These are phyloP conservation scores for Cynoglossus semilaevis DNA, from an alignment of 2,113 vertebrate genomes.

Conservation along the genomic window DNA sequence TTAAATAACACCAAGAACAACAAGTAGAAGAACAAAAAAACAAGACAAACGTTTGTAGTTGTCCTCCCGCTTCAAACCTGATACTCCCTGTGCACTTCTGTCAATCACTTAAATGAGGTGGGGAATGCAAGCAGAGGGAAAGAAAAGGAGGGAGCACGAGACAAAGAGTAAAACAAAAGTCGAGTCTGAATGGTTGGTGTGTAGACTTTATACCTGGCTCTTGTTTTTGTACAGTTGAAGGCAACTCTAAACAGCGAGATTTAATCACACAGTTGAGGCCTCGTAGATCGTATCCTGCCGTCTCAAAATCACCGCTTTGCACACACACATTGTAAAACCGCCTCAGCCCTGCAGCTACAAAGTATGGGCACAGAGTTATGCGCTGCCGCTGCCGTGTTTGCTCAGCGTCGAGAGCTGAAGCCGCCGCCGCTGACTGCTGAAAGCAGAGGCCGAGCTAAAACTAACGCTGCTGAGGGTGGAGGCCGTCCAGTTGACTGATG, in stretches of 20 bases:
- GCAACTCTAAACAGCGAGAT: slow-evolving; percentile 30
- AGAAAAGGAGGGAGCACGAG: slow-evolving; percentile 38
- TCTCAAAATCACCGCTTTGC: slow-evolving; percentile 25
- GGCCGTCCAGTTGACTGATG: slow-evolving; percentile 71
- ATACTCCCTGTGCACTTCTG: slow-evolving; percentile 62
- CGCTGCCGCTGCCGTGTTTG: slow-evolving; percentile 64
- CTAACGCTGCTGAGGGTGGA: slow-evolving; percentile 61
- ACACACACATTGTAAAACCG: slow-evolving; percentile 38
- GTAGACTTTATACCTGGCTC: slow-evolving; percentile 41
- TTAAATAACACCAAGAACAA: too few relatives aligned
- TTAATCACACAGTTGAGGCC: slow-evolving; percentile 60
- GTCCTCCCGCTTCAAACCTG: slow-evolving; percentile 56
- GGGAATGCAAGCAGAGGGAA: slow-evolving; percentile 35
- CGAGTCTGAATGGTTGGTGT: slow-evolving; percentile 36
- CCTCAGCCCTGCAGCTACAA: slow-evolving; percentile 76
- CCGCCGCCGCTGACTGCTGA: slow-evolving; percentile 52
- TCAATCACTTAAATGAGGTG: slow-evolving; percentile 73
- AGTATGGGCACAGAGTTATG: slow-evolving; percentile 67
- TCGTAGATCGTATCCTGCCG: slow-evolving; percentile 54
- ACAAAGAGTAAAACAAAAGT: slow-evolving; percentile 40
- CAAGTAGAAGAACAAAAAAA: slow-evolving; percentile 14
- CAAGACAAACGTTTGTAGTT: slow-evolving; percentile 58
- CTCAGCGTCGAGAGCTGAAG: slow-evolving; percentile 62
- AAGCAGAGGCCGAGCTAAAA: slow-evolving; percentile 43
- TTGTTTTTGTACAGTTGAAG: slow-evolving; percentile 34